Evolutionary conservation across 2,797 vertebrate genomes (phyloP), one percentile per base, ranked within the genome.

Genomic region (Mycteria americana): DNA sequence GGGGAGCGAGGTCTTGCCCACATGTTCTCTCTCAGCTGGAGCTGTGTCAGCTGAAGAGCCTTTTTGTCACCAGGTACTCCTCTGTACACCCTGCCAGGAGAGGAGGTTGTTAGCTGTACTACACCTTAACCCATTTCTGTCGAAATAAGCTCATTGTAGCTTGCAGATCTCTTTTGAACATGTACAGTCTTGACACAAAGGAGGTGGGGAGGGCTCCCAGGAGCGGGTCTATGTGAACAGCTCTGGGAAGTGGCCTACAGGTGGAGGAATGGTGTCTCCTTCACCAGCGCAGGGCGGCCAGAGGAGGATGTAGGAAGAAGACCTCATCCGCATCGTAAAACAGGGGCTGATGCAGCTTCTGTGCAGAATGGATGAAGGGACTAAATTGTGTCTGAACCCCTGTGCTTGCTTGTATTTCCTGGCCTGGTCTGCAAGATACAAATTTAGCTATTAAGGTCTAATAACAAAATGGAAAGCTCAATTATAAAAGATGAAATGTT

Each of bases 381-480:
- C 4, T 69, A 39, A 81, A 56, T 48, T 35, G 54, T 21, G 35
- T 15, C 60, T 45, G 68, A 82, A 68, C 45, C 56, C 21, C 41
- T 54, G 13, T 18, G 33, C 28, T 87, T 51, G 41, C 37, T 72
- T 72, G 13, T 50, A 33, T 93, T 91, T 89, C 28, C 62, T 46
- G 37, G 59, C 21, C 46, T 35, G 46, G 62, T 67, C 59, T 76
- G 35, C 48, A 79, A 93, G 87, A 63, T 92, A 59, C 59, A 43
- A 78, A 88, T 95, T 93, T 96, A 94, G 81, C 75, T 93, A 81
- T 92, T 94, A 94, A 86, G 33, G 31, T 84, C 59, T 92, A 94
- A 91, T 82, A 95, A 89, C 79, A 84, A 95, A 94, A 95, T 60
- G 59, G 65, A 94, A 95, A 89, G 46, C 65, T 91, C 88, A 94